These are phyloP conservation scores for Calycopis cecrops DNA, from an alignment of 1,140 invertebrate genomes.

Conservation along the genomic window DNA sequence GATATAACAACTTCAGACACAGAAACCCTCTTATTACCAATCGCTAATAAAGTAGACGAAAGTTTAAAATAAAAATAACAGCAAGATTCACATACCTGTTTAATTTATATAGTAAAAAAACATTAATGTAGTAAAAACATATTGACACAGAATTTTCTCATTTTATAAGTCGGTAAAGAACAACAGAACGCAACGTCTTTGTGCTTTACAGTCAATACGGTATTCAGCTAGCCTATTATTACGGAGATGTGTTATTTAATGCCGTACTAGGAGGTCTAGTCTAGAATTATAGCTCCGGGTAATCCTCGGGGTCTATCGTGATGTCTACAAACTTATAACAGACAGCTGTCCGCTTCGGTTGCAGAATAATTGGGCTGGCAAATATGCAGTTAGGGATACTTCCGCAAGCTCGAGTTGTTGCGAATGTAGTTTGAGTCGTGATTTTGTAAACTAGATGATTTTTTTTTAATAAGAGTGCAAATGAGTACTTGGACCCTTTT, in stretches of 20 bases:
- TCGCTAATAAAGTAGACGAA: too few species aligned
- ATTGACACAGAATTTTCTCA: too few species aligned
- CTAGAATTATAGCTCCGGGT: conserved; percentile 16
- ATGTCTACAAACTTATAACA: conserved; percentile 14
- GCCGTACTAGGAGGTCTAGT: conserved; percentile 15
- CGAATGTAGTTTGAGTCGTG: background rate
- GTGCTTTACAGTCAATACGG: background rate
- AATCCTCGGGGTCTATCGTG: conserved; percentile 15
- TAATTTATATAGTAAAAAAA: too few species aligned
- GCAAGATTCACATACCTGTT: too few species aligned
- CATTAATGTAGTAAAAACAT: too few species aligned
- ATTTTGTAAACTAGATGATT: background rate
- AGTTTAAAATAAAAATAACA: too few species aligned
- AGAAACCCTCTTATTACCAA: too few species aligned
- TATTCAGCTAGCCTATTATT: conserved; percentile 12
- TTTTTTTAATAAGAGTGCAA: too few species aligned
- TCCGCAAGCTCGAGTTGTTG: conserved; percentile 1
- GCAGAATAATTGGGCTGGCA: conserved; percentile 16
- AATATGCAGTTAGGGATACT: conserved; percentile 5
- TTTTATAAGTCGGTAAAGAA: too few species aligned
- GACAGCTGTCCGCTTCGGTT: conserved; percentile 16
- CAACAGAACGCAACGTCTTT: too few species aligned
- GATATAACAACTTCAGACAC: too few species aligned
- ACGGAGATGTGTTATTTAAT: conserved; percentile 16
- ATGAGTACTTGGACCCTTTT: too few species aligned